Conservation (phyloP, 2,888 invertebrate genomes). For the Nomada goodeniana region DNA sequence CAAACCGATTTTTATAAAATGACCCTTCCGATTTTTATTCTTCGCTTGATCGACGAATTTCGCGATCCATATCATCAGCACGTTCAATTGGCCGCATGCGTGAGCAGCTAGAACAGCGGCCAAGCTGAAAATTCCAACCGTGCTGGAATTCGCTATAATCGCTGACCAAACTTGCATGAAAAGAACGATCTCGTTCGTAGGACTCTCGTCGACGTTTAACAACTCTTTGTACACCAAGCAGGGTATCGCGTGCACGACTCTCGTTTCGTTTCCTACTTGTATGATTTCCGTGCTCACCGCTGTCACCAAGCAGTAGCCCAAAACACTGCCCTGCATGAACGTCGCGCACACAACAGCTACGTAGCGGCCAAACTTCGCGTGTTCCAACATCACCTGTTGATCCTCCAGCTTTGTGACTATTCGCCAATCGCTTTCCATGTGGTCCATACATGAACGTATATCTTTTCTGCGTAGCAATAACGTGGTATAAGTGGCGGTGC, state of each 20-base stretch:
- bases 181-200: constrained; percentile 59
- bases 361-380: constrained; percentile 68
- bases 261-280: constrained; percentile 55
- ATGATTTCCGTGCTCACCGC: background rate
- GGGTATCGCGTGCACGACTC: constrained; percentile 39
- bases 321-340: constrained; percentile 51
- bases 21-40: background rate
- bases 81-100: constrained; percentile 68
- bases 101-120: constrained; percentile 66
- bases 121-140: constrained; percentile 54
- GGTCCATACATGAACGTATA: constrained; percentile 67
- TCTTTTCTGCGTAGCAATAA: constrained; percentile 58
- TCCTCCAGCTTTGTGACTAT: constrained; percentile 42
- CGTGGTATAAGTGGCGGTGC: constrained; percentile 67
- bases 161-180: background rate
- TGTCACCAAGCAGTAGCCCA: constrained; percentile 38
- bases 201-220: constrained; percentile 54
- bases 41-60: constrained; percentile 43
- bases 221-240: constrained; percentile 60
- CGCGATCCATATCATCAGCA: constrained; percentile 58
- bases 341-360: constrained; percentile 53
- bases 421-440: constrained; percentile 71
- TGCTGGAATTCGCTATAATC: constrained; percentile 53
- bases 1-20: constrained; percentile 13
- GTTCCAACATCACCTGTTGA: constrained; percentile 65